These are phyloP conservation scores for Scaptomyza cyrtandrae DNA, from an alignment of 2,888 invertebrate genomes.

Conservation along the genomic window DNA sequence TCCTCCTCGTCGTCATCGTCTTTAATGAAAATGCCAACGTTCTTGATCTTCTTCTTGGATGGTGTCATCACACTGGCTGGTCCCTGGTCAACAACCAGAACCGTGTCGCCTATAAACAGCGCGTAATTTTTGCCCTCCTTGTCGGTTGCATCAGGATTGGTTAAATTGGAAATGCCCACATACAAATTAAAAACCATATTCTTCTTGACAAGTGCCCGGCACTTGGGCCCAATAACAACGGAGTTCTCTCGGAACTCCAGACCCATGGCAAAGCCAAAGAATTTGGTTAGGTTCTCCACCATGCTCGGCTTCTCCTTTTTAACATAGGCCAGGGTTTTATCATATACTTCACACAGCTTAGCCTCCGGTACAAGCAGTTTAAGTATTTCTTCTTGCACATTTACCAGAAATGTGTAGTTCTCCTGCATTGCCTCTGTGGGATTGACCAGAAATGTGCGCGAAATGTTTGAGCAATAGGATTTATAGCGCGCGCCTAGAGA, in stretches of 20 bases:
- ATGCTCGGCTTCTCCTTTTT: constrained; percentile 94
- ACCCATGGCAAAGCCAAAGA: constrained; percentile 98
- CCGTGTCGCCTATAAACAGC: constrained; percentile 98
- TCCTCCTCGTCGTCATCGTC: constrained; percentile 94
- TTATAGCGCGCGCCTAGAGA: constrained; percentile 97
- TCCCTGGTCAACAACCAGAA: constrained; percentile 95
- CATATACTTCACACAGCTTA: constrained; percentile 94
- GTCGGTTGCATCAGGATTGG: constrained; percentile 92
- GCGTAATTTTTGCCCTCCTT: constrained; percentile 96
- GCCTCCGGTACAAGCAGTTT: constrained; percentile 92
- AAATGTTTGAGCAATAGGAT: constrained; percentile 99
- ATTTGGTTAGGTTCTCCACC: constrained; percentile 95
- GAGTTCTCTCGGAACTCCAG: constrained; percentile 99
- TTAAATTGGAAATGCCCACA: constrained; percentile 94
- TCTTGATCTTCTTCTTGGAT: constrained; percentile 97
- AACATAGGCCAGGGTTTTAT: constrained; percentile 91
- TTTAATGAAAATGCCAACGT: constrained; percentile 97
- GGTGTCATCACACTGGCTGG: constrained; percentile 94
- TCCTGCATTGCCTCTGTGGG: constrained; percentile 92
- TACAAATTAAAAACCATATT: constrained; percentile 99
- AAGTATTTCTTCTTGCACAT: constrained; percentile 95
- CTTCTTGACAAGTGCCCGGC: constrained; percentile 90
- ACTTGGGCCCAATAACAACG: constrained; percentile 96
- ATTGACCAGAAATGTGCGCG: constrained; percentile 97
- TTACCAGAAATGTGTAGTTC: constrained; percentile 96